These are phyloP conservation scores for Xenopus laevis DNA, from an alignment of 2,113 vertebrate genomes.

Conservation along the genomic window DNA sequence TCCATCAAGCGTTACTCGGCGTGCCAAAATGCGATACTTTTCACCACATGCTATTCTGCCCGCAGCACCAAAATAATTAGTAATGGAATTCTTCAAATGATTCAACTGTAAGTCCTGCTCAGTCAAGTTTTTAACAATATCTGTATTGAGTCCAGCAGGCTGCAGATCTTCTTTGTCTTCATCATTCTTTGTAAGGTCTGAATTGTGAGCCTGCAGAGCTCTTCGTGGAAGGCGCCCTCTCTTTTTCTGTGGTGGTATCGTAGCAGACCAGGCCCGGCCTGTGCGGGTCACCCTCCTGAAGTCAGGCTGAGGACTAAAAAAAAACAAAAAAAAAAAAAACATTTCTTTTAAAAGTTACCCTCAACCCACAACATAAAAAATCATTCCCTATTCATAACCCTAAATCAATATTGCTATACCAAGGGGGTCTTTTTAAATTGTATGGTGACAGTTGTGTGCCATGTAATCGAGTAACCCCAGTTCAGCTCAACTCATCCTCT, in stretches of 20 bases:
- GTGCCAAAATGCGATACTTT: constrained; percentile 91
- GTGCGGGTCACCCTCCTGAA: constrained; percentile 81
- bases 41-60: constrained; percentile 96
- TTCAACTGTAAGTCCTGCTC: constrained; percentile 89
- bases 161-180: constrained; percentile 75
- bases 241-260: constrained; percentile 80
- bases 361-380: too few relatives aligned
- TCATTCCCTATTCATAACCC: too few relatives aligned
- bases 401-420: too few relatives aligned
- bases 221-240: constrained; percentile 86
- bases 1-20: constrained; percentile 89
- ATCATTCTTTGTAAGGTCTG: constrained; percentile 77
- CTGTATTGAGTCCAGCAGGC: constrained; percentile 81
- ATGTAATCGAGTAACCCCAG: too few relatives aligned
- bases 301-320: constrained; percentile 67
- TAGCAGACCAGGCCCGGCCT: constrained; percentile 77
- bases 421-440: too few relatives aligned
- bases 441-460: too few relatives aligned
- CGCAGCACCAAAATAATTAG: constrained; percentile 94
- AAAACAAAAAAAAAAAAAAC: constrained; percentile 9
- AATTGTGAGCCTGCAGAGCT: constrained; percentile 82
- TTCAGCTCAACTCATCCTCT: too few relatives aligned
- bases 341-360: too few relatives aligned
- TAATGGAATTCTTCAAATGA: constrained; percentile 95
- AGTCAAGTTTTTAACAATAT: constrained; percentile 87